Percentiles rank a stretch among this genome's conserved stretches.
phyloP scores from a whole-genome alignment of 2,797 vertebrate species.

The Pagetopsis macropterus region DNA sequence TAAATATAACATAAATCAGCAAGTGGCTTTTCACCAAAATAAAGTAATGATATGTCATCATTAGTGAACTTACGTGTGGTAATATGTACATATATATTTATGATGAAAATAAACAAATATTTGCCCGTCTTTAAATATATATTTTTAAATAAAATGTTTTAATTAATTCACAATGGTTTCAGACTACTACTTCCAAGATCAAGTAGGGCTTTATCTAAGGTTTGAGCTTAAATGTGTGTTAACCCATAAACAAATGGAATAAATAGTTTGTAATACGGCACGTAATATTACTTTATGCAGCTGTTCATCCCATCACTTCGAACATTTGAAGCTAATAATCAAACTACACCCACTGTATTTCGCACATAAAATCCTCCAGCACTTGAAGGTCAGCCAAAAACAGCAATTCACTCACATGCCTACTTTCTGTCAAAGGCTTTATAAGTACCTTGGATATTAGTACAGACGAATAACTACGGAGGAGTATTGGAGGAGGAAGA shows the following conservation, averaged over 20 bases:
- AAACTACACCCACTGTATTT: constrained; percentile 2
- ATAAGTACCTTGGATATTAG: constrained; percentile 4
- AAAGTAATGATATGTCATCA: background rate
- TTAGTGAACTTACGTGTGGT: background rate
- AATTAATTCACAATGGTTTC: no score
- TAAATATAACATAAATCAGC: background rate
- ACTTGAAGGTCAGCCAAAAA: constrained; percentile 20
- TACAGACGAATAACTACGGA: background rate
- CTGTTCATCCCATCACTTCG: background rate
- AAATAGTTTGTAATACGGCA: background rate
- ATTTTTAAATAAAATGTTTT: no score
- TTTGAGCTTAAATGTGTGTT: background rate
- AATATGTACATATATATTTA: background rate
- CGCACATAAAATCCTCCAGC: background rate
- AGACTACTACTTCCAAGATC: no score
- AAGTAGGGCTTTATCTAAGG: no score
- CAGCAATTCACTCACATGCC: constrained; percentile 6
- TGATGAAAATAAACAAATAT: background rate
- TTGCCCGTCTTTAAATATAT: no score
- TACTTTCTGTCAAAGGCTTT: constrained; percentile 9
- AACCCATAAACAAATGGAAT: background rate
- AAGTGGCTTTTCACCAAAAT: background rate
- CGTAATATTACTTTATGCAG: background rate
- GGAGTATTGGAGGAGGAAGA: background rate
- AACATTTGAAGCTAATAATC: background rate